phyloP scores from a whole-genome alignment of 2,113 vertebrate species.

The Brienomyrus brachyistius region DNA sequence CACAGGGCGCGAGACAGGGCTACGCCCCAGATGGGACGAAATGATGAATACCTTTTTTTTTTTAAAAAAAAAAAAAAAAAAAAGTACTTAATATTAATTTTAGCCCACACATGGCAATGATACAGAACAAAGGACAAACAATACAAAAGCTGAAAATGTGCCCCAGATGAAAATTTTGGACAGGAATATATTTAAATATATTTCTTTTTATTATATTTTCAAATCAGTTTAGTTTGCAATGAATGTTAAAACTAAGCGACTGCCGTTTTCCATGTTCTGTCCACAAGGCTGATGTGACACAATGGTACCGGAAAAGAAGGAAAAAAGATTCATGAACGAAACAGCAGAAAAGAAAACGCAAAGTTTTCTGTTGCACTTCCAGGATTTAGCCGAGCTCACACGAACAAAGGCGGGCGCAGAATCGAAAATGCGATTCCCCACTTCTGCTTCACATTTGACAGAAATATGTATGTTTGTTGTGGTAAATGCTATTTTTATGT shows the following conservation, averaged over 20 bases:
- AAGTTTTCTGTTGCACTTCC: neutral
- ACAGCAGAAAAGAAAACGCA: neutral
- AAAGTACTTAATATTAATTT: neutral
- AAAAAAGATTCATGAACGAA: neutral
- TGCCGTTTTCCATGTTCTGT: neutral
- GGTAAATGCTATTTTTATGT: conserved; percentile 7
- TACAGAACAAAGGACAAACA: neutral
- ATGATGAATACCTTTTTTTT: neutral
- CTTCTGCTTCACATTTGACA: neutral
- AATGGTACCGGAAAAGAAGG: neutral
- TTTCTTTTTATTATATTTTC: neutral
- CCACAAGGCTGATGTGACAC: neutral
- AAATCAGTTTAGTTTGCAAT: neutral
- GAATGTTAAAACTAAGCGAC: neutral
- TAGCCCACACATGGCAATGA: neutral
- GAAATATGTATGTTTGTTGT: neutral
- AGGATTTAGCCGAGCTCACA: neutral
- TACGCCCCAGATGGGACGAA: neutral
- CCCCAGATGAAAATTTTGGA: neutral
- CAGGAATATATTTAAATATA: neutral
- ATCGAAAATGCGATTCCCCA: neutral
- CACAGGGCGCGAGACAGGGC: neutral
- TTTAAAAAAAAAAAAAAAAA: too few species aligned
- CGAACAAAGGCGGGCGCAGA: neutral
- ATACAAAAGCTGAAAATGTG: neutral